Conservation (phyloP, 2,888 invertebrate species). For the Dermolepida albohirtum region DNA sequence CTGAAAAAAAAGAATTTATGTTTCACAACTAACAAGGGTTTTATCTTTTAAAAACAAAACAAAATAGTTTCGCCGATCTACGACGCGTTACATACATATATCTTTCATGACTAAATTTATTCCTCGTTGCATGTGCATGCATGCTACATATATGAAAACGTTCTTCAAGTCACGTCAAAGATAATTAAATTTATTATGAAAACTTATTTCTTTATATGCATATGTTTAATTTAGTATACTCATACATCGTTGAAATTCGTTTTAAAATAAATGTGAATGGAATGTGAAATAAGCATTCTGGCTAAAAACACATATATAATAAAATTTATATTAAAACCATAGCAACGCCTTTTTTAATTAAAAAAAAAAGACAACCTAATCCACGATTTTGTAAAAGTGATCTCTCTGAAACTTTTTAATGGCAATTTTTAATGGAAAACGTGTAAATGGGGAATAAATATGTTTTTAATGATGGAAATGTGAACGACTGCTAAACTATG, state of each 20-base stretch:
- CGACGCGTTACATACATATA: not conserved
- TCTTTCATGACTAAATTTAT: not conserved
- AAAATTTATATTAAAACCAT: too few relatives aligned
- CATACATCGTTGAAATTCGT: not conserved
- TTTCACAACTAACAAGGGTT: not conserved
- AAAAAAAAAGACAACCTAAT: too few relatives aligned
- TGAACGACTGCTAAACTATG: constrained; percentile 18
- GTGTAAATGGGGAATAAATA: constrained; percentile 41
- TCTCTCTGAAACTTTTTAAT: not conserved
- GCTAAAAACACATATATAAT: too few relatives aligned
- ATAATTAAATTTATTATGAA: constrained; percentile 14
- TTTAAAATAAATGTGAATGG: too few relatives aligned
- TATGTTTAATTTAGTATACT: not conserved
- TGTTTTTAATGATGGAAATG: constrained; percentile 42
- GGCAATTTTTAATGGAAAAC: constrained; percentile 11
- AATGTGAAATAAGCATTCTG: too few relatives aligned
- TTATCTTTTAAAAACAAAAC: not conserved
- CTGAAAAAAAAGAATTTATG: too few relatives aligned
- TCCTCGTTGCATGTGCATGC: not conserved
- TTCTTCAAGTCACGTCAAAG: not conserved
- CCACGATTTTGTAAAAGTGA: too few relatives aligned
- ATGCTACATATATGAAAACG: constrained; percentile 1
- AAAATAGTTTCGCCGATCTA: too few relatives aligned
- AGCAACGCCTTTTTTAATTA: too few relatives aligned
- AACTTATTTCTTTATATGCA: not conserved